phyloP scores from a whole-genome alignment of 2,113 vertebrate genomes.

The Zosterops borbonicus region DNA sequence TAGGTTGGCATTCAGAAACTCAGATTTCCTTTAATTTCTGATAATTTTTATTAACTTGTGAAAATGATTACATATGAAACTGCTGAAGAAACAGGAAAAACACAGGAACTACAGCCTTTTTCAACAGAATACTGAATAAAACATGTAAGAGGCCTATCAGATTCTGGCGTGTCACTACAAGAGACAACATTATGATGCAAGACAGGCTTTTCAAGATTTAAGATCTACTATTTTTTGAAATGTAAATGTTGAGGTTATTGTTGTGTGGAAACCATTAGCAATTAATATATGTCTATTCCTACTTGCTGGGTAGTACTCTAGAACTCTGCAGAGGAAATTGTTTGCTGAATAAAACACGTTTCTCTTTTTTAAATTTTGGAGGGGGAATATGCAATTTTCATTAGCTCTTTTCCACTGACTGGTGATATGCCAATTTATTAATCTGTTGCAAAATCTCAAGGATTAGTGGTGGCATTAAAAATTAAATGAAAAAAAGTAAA shows the following conservation, averaged over 20 bases:
- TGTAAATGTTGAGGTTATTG: not conserved
- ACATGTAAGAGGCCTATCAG: not conserved
- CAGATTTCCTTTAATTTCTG: not conserved
- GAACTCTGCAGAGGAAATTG: not conserved
- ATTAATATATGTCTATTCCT: not conserved
- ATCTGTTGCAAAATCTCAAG: not conserved
- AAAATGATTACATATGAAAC: not conserved
- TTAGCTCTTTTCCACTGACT: not conserved
- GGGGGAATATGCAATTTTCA: not conserved
- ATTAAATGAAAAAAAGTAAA: not conserved
- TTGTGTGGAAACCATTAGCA: not conserved
- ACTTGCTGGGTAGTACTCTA: not conserved
- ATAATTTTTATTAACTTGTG: not conserved
- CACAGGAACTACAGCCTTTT: not conserved
- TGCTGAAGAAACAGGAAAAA: not conserved
- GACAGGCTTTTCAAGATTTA: not conserved
- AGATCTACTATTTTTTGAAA: not conserved
- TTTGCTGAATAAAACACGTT: not conserved
- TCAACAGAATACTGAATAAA: not conserved
- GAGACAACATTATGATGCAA: not conserved
- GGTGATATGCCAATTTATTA: not conserved
- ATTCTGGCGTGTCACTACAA: not conserved
- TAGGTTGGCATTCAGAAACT: not conserved
- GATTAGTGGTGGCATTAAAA: not conserved
- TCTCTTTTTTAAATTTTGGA: not conserved